Percentiles rank a stretch among this genome's conserved stretches.
Evolutionary conservation across 2,888 invertebrate species (phyloP).

Genomic region (Chymomyza amoena): DNA sequence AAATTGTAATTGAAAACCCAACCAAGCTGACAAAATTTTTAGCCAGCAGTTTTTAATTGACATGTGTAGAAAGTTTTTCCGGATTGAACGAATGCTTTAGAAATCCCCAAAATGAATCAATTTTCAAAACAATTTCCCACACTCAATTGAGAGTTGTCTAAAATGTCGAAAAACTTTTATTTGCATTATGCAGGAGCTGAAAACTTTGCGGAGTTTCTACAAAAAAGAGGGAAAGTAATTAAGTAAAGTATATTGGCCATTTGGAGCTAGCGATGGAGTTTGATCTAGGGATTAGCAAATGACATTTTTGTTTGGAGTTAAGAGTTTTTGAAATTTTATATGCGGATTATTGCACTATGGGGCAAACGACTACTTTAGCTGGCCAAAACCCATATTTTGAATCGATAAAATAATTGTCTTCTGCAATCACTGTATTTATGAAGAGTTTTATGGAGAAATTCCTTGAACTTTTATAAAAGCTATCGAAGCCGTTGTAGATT

Average conservation of each 20-base stretch:
- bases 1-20: background rate
- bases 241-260: constrained; percentile 18
- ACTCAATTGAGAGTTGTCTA: constrained; percentile 41
- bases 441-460: too few species aligned
- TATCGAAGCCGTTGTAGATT: too few species aligned
- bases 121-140: constrained; percentile 43
- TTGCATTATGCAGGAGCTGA: background rate
- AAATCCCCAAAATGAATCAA: constrained; percentile 41
- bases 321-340: too few species aligned
- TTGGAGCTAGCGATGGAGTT: background rate
- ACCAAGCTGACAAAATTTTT: background rate
- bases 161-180: constrained; percentile 33
- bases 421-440: too few species aligned
- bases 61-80: constrained; percentile 26
- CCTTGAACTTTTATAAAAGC: too few species aligned
- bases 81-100: background rate
- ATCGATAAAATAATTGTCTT: too few species aligned
- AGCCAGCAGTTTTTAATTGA: constrained; percentile 41
- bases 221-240: constrained; percentile 28
- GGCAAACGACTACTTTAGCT: too few species aligned
- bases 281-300: too few species aligned
- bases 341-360: too few species aligned
- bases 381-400: too few species aligned
- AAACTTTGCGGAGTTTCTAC: constrained; percentile 5
- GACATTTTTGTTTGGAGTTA: too few species aligned